Base-by-base conservation (phyloP, 2,888 invertebrate genomes). In the Lasioglossum morio region DNA sequence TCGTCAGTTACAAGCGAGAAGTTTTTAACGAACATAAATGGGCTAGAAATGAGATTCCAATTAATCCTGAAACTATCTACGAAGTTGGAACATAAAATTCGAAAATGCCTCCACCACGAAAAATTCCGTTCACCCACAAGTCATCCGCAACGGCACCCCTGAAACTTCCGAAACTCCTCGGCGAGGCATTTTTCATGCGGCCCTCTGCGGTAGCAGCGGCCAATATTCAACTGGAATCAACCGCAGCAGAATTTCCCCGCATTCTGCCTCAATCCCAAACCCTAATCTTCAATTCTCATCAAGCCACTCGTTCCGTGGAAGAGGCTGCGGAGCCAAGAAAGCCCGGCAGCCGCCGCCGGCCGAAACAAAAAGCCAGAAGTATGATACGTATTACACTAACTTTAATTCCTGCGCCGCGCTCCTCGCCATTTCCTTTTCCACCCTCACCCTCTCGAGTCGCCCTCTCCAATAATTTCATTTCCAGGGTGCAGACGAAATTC, bases 381-480 rank as follows among this genome's bases (percentile, higher is more conserved):
- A 60, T 60, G 60, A 60, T 60, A 34, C 78, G 43, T 66, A 48
- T 72, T 79, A 40, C 60, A 77, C 48, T 60, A 66, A 79, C 57
- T 82, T 46, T n/a, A 57, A 74, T 72, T 27, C 37, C 27, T 27
- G 48, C 10, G 19, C 43, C 5, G 16, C n/a, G 30, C 63, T 30
- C 4, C n/a, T 16, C 16, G 16, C 27, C 75, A 46, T 30, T 57
- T 37, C 30, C 30, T 53, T 48, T 48, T 23, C 48, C 48, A 53
- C 53, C 27, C 40, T 16, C 66, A 12, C n/a, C n/a, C 10, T 4
- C 48, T 4, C 48, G 69, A 14, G 1, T 30, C 19, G 27, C 19
- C 19, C 66, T 48, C 27, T 57, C 19, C 66, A 30, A 82, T 79
- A 72, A 85, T 82, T 82, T 78, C 72, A 66, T 82, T 79, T 46